Conservation (phyloP, 2,888 invertebrate genomes). For the Epirrita christyi region DNA sequence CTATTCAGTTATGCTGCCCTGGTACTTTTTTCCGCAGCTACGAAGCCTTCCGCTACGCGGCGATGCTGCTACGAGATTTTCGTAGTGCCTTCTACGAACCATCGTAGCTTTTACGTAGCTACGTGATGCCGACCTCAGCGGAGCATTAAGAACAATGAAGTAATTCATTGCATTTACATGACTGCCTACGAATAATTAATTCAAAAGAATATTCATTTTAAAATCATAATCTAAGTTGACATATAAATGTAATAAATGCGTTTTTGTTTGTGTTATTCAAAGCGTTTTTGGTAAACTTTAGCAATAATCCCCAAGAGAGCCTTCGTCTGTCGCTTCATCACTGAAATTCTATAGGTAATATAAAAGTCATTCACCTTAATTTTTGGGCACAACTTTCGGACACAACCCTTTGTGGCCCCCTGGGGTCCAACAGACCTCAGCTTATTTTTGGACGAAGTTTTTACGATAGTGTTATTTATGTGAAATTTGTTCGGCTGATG, state of each 20-base stretch:
- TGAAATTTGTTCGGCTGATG: conserved; percentile 7
- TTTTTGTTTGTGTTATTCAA: no score
- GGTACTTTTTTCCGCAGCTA: conserved; percentile 57
- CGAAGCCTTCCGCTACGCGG: conserved; percentile 47
- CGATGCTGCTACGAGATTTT: conserved; percentile 29
- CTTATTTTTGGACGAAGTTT: conserved; percentile 25
- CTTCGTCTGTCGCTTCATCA: neutral
- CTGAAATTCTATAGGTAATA: conserved; percentile 5
- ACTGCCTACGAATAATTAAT: no score
- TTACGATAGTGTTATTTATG: conserved; percentile 29
- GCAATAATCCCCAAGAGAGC: neutral
- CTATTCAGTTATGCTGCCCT: conserved; percentile 53
- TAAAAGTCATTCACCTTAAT: conserved; percentile 1
- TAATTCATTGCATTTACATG: no score
- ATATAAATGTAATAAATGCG: no score
- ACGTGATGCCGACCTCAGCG: neutral
- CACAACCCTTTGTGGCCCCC: conserved; percentile 15
- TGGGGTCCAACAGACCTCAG: conserved; percentile 24
- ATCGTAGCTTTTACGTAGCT: conserved; percentile 6
- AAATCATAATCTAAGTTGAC: no score
- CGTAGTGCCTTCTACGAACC: conserved; percentile 25
- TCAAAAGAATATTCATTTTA: no score
- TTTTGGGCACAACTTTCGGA: conserved; percentile 11
- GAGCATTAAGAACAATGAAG: neutral
- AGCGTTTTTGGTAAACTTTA: neutral